Evolutionary conservation across 2,797 vertebrate genomes (phyloP).

Genomic region (Microchirus variegatus): DNA sequence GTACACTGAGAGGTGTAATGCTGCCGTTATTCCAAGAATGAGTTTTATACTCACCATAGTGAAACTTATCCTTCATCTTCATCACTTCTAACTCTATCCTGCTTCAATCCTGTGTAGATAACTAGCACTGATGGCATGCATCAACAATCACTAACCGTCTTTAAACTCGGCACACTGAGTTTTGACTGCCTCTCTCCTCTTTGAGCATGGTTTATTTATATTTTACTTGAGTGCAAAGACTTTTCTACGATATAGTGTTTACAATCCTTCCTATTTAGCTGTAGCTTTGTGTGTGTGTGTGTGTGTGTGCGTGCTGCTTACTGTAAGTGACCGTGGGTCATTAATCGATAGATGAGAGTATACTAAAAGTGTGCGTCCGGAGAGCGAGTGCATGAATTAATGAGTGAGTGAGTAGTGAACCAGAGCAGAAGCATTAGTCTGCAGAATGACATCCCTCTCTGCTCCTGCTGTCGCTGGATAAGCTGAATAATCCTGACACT

Average conservation of each 20-base stretch:
- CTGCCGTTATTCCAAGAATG: not conserved
- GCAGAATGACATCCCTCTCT: constrained; percentile 86
- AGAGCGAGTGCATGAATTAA: constrained; percentile 62
- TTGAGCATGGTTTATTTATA: not conserved
- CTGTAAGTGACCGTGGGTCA: not conserved
- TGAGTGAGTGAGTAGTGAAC: no score
- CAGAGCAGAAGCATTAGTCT: constrained; percentile 87
- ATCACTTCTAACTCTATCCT: constrained; percentile 3
- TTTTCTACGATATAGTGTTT: not conserved
- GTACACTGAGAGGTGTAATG: no score
- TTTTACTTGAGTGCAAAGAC: not conserved
- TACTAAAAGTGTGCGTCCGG: constrained; percentile 18
- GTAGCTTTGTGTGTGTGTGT: not conserved
- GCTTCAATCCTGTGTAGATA: constrained; percentile 2
- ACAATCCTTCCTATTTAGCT: not conserved
- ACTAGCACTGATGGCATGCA: not conserved
- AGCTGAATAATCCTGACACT: constrained; percentile 90
- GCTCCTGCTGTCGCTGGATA: constrained; percentile 70
- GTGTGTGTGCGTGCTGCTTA: constrained; percentile 1
- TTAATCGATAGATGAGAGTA: constrained; percentile 5
- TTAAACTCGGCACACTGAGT: constrained; percentile 6
- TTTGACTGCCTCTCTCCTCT: not conserved
- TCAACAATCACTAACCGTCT: constrained; percentile 7
- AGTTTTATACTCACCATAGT: constrained; percentile 16
- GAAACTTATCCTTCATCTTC: not conserved